These are phyloP conservation scores for Enhydra lutris DNA, from an alignment of 2,113 vertebrate genomes.

Conservation along the genomic window DNA sequence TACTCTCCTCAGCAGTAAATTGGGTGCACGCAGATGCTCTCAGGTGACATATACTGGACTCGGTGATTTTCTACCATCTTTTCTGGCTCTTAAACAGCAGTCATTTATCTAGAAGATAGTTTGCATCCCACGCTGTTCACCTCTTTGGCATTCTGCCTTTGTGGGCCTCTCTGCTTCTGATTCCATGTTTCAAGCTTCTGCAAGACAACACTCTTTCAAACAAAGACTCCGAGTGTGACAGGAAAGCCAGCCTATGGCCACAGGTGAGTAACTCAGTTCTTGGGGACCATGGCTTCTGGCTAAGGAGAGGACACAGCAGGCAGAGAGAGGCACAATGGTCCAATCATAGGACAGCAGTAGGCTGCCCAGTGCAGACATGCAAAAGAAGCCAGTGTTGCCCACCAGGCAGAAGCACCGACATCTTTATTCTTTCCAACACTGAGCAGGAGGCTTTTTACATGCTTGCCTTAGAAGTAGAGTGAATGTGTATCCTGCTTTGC, in stretches of 20 bases:
- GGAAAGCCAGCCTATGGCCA: background rate
- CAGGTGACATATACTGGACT: background rate
- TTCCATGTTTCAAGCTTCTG: background rate
- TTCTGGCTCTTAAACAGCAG: background rate
- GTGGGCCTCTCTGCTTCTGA: background rate
- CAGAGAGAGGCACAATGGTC: background rate
- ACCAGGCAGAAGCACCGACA: background rate
- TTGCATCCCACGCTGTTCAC: fast-evolving
- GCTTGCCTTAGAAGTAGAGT: background rate
- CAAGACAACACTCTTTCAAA: background rate
- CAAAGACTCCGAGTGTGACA: background rate
- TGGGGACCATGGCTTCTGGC: background rate
- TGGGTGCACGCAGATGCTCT: background rate
- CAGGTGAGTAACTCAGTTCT: background rate
- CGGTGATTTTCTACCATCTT: background rate
- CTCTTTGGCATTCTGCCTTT: background rate
- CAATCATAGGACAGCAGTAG: background rate
- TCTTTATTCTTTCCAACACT: background rate
- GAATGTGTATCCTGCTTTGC: background rate
- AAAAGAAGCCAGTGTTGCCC: background rate
- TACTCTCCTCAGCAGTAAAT: background rate
- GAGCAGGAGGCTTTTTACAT: background rate
- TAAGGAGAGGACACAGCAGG: background rate
- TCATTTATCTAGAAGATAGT: background rate
- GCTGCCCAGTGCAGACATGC: background rate